phyloP scores from a whole-genome alignment of 2,113 vertebrate species.

The Pica pica region DNA sequence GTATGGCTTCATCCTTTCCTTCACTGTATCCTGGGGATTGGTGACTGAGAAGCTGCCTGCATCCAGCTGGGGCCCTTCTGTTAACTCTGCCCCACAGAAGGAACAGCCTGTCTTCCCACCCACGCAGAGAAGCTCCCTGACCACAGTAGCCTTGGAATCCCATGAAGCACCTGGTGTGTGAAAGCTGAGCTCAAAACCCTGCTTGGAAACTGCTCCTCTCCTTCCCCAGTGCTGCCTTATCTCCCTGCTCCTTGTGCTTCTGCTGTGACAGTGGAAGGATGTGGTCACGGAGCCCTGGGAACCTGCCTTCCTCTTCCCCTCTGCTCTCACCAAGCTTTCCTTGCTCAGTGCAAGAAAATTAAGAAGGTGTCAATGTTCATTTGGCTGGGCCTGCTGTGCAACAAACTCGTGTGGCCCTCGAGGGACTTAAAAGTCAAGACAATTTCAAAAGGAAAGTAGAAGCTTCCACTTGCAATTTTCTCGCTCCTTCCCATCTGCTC shows the following conservation, averaged over 20 bases:
- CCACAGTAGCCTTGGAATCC: neutral
- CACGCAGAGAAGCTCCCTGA: neutral
- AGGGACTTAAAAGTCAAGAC: neutral
- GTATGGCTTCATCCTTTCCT: neutral
- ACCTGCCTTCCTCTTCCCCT: fast-evolving
- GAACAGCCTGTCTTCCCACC: neutral
- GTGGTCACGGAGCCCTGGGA: neutral
- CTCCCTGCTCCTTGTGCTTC: neutral
- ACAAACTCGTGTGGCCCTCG: fast-evolving
- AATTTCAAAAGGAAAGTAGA: neutral
- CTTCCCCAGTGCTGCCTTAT: neutral
- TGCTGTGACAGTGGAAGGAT: neutral
- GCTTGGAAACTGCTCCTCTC: neutral
- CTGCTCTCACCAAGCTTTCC: neutral
- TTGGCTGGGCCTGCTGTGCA: fast-evolving
- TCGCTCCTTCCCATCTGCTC: neutral
- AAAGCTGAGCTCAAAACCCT: neutral
- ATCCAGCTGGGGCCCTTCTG: fast-evolving
- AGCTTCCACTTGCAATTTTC: neutral
- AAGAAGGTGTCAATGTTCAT: neutral
- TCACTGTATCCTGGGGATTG: neutral
- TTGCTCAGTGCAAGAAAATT: neutral
- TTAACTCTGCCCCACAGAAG: neutral
- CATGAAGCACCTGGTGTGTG: fast-evolving
- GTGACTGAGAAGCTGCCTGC: neutral